Evolutionary conservation across 2,888 invertebrate genomes (phyloP).

Genomic region (Idaea biselata): DNA sequence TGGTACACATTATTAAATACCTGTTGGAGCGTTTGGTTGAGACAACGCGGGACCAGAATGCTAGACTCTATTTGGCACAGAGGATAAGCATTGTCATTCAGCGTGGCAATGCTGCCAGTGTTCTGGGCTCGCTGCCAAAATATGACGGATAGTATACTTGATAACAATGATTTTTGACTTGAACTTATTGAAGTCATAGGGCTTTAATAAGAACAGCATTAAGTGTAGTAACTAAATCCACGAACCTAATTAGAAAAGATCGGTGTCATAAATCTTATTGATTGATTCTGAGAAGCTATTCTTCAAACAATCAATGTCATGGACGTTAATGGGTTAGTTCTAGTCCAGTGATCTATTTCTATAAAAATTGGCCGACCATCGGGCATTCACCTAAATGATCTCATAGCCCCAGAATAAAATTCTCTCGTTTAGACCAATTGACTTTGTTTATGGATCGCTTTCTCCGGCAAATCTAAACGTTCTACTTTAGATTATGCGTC

Average conservation of each 20-base stretch:
- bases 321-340: constrained; percentile 44
- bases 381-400: constrained; percentile 75
- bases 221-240: neutral
- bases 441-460: constrained; percentile 70
- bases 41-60: too few relatives aligned
- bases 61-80: too few relatives aligned
- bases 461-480: constrained; percentile 62
- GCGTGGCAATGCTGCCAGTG: too few relatives aligned
- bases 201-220: too few relatives aligned
- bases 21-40: too few relatives aligned
- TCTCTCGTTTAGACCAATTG: constrained; percentile 71
- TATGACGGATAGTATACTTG: too few relatives aligned
- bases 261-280: neutral
- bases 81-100: too few relatives aligned
- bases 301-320: constrained; percentile 62
- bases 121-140: too few relatives aligned
- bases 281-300: constrained; percentile 24
- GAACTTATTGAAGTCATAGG: too few relatives aligned
- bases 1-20: too few relatives aligned
- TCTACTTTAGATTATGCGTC: constrained; percentile 51
- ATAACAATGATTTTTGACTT: too few relatives aligned
- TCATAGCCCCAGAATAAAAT: constrained; percentile 74
- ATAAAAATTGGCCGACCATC: constrained; percentile 43
- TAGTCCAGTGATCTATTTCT: constrained; percentile 65
- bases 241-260: neutral